phyloP scores from a whole-genome alignment of 2,797 vertebrate species.

The Euthynnus affinis region DNA sequence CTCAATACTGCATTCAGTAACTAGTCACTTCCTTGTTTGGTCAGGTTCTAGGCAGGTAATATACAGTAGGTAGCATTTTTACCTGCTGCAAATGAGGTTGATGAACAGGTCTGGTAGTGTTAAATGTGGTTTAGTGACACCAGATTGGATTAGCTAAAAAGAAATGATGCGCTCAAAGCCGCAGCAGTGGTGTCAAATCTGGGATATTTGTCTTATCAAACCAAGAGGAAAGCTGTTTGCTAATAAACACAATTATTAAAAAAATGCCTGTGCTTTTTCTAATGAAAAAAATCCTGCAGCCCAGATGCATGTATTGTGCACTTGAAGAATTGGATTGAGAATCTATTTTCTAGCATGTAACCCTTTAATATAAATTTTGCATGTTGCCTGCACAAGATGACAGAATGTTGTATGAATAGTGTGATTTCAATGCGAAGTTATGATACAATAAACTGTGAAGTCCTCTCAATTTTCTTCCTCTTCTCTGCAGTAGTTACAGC shows the following conservation, averaged over 20 bases:
- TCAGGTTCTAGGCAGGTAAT: too few species aligned
- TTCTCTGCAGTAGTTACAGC: slow-evolving; percentile 38
- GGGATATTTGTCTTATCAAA: slow-evolving; percentile 22
- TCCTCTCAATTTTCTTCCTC: slow-evolving; percentile 29
- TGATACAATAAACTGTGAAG: slow-evolving; percentile 33
- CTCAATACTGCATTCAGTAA: too few species aligned
- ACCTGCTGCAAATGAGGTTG: too few species aligned
- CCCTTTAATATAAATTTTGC: slow-evolving; percentile 4
- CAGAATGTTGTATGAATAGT: slow-evolving; percentile 28
- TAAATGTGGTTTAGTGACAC: slow-evolving; percentile 9
- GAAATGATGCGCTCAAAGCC: slow-evolving; percentile 18
- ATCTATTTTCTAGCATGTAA: neutral
- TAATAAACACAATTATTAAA: neutral
- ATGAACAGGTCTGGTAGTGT: slow-evolving; percentile 11
- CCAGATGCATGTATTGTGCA: neutral
- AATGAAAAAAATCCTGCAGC: neutral
- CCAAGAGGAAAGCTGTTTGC: neutral
- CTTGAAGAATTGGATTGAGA: slow-evolving; percentile 3
- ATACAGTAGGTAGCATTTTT: too few species aligned
- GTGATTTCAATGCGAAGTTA: slow-evolving; percentile 23
- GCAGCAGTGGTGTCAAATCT: slow-evolving; percentile 1
- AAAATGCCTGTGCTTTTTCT: neutral
- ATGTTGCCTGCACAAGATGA: slow-evolving; percentile 1
- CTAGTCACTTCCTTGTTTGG: too few species aligned
- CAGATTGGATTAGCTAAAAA: neutral